Percentiles rank a stretch among this genome's conserved stretches.
phyloP scores from a whole-genome alignment of 2,113 vertebrate species.

The Paralichthys olivaceus region DNA sequence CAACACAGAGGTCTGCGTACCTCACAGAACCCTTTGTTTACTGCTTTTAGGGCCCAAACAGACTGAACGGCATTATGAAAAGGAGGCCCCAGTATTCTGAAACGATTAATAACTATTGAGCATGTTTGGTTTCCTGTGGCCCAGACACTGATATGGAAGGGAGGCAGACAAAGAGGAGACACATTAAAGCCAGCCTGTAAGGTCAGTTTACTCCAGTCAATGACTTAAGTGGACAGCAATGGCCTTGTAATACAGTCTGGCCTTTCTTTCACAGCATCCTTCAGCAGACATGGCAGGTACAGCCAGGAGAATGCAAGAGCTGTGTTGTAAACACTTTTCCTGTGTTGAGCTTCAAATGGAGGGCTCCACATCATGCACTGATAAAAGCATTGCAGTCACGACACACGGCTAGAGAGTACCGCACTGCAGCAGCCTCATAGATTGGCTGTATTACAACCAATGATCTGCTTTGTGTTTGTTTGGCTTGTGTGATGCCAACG shows the following conservation, averaged over 20 bases:
- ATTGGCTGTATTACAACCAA: slow-evolving; percentile 13
- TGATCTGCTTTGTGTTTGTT: slow-evolving; percentile 44
- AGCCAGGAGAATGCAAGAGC: slow-evolving; percentile 28
- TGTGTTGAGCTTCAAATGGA: slow-evolving; percentile 38
- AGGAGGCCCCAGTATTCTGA: slow-evolving; percentile 72
- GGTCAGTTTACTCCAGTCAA: slow-evolving; percentile 85
- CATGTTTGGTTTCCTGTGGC: slow-evolving; percentile 82
- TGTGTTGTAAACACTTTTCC: slow-evolving; percentile 51
- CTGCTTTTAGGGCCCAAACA: slow-evolving; percentile 65
- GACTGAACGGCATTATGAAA: slow-evolving; percentile 67
- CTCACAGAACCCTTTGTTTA: slow-evolving; percentile 65
- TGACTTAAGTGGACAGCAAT: slow-evolving; percentile 83
- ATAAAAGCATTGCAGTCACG: slow-evolving; percentile 10
- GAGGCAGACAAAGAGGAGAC: slow-evolving; percentile 81
- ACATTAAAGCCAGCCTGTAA: slow-evolving; percentile 82
- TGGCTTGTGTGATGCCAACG: slow-evolving; percentile 32
- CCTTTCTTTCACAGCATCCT: slow-evolving; percentile 59
- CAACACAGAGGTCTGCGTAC: slow-evolving; percentile 33
- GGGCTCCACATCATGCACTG: slow-evolving; percentile 23
- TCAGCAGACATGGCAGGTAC: slow-evolving; percentile 57
- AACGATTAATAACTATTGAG: slow-evolving; percentile 84
- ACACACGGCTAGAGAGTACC: neutral
- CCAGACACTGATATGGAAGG: slow-evolving; percentile 81
- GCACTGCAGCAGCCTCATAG: neutral
- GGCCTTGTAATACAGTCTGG: slow-evolving; percentile 74